Conservation (phyloP, 2,113 vertebrate species). For the Uropsilus gracilis region DNA sequence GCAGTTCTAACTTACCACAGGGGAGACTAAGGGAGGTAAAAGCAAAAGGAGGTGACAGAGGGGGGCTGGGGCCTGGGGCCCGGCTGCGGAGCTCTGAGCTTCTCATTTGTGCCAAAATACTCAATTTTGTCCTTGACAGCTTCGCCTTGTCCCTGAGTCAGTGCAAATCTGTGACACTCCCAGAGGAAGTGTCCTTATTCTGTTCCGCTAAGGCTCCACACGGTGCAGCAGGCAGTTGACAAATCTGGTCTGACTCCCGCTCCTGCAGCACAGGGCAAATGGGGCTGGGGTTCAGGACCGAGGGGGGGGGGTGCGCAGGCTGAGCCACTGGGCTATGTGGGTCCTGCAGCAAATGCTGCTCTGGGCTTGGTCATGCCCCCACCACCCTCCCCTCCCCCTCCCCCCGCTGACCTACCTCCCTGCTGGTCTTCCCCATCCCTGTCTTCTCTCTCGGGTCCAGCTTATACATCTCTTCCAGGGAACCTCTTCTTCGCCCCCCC, state of each 20-base stretch:
- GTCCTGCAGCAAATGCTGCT: background rate
- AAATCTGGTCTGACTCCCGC: background rate
- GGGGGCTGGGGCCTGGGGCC: rapidly evolving
- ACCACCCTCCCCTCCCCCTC: rapidly evolving
- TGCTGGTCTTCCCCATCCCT: background rate
- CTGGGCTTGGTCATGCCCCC: background rate
- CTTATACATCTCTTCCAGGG: background rate
- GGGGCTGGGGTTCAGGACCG: too few species aligned
- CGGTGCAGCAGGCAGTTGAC: background rate
- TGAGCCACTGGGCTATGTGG: background rate
- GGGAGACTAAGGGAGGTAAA: background rate
- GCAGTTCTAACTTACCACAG: background rate
- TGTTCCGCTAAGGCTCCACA: background rate
- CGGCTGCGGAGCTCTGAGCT: too few species aligned
- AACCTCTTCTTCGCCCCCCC: background rate
- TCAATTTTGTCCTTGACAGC: background rate
- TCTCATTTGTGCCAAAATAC: background rate
- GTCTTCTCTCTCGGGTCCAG: background rate
- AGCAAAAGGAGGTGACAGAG: background rate
- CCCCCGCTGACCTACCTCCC: background rate
- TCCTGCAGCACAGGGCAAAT: too few species aligned
- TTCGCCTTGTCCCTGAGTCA: too few species aligned
- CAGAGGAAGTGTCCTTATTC: background rate
- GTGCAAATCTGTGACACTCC: background rate
- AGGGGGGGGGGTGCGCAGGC: too few species aligned